A percentile compares a stretch with the other conserved stretches of the same genome.
These are phyloP conservation scores for Cerastis rubricosa DNA, from an alignment of 2,888 invertebrate genomes.

Conservation along the genomic window DNA sequence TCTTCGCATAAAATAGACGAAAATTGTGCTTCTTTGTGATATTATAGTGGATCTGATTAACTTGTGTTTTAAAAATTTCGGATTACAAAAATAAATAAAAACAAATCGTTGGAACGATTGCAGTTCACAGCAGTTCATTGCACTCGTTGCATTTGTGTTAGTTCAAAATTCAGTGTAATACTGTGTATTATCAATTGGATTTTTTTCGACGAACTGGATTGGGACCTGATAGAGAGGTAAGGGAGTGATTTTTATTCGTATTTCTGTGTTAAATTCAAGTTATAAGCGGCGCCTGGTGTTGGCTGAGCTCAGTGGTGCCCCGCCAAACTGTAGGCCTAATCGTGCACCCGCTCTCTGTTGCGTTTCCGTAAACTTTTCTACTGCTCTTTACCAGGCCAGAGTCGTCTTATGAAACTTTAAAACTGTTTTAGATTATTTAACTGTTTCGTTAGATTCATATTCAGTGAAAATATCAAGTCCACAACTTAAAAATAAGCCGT, in stretches of 20 bases:
- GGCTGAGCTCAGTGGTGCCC: slow-evolving; percentile 50
- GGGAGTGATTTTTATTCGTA: slow-evolving; percentile 57
- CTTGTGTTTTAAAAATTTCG: slow-evolving; percentile 39
- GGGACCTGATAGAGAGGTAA: slow-evolving; percentile 82
- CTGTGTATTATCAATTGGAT: slow-evolving; percentile 81
- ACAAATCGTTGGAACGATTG: slow-evolving; percentile 51
- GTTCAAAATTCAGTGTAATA: slow-evolving; percentile 74
- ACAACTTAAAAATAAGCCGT: slow-evolving; percentile 27
- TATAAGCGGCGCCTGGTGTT: slow-evolving; percentile 49
- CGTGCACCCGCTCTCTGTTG: slow-evolving; percentile 64
- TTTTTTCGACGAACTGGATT: slow-evolving; percentile 81
- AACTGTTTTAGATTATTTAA: not conserved
- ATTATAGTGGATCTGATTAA: slow-evolving; percentile 40
- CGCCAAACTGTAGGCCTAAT: slow-evolving; percentile 75
- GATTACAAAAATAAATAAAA: slow-evolving; percentile 49
- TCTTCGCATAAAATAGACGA: not conserved
- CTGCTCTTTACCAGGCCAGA: not conserved
- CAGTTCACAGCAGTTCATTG: slow-evolving; percentile 56
- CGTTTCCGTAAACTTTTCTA: slow-evolving; percentile 53
- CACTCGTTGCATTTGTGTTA: slow-evolving; percentile 66
- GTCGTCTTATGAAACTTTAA: not conserved
- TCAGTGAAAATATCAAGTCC: not conserved
- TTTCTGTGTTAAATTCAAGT: slow-evolving; percentile 59
- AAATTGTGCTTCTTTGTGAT: slow-evolving; percentile 36
- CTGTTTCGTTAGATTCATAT: not conserved